A percentile compares a stretch with the other conserved stretches of the same genome.
Conservation (phyloP, 2,797 vertebrate species). For the Emydoidea blandingii region DNA sequence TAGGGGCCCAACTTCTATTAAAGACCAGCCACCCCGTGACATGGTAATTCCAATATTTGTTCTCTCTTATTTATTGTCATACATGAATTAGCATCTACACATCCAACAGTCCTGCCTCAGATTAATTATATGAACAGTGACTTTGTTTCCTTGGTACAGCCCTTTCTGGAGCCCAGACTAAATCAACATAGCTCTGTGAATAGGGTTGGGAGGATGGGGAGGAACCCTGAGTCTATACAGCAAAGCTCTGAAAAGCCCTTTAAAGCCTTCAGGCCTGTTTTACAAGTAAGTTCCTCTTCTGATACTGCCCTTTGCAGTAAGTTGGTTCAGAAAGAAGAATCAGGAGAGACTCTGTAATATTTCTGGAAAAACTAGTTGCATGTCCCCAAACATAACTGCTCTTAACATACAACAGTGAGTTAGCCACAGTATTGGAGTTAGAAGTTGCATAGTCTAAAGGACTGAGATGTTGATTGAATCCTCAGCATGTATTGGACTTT, state of each 20-base stretch:
- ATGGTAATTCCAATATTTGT: background rate
- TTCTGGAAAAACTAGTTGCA: background rate
- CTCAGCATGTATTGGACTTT: background rate
- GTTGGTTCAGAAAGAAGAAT: background rate
- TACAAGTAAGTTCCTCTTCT: background rate
- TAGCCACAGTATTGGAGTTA: background rate
- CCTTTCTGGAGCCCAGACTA: background rate
- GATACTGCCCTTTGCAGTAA: background rate
- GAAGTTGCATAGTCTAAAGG: background rate
- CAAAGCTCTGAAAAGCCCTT: background rate
- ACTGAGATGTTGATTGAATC: background rate
- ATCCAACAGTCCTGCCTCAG: constrained; percentile 8
- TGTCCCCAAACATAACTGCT: rapidly evolving
- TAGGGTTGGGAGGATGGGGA: background rate
- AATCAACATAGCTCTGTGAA: background rate
- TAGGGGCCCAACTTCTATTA: background rate
- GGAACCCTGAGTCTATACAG: background rate
- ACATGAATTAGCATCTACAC: background rate
- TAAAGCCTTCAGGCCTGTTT: background rate
- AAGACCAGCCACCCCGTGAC: background rate
- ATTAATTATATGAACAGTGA: constrained; percentile 34
- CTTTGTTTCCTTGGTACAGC: background rate
- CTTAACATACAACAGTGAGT: rapidly evolving
- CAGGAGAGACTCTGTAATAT: background rate
- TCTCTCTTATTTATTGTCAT: constrained; percentile 1